These are phyloP conservation scores for Macaca mulatta DNA, from an alignment of 2,113 vertebrate species.

Conservation along the genomic window DNA sequence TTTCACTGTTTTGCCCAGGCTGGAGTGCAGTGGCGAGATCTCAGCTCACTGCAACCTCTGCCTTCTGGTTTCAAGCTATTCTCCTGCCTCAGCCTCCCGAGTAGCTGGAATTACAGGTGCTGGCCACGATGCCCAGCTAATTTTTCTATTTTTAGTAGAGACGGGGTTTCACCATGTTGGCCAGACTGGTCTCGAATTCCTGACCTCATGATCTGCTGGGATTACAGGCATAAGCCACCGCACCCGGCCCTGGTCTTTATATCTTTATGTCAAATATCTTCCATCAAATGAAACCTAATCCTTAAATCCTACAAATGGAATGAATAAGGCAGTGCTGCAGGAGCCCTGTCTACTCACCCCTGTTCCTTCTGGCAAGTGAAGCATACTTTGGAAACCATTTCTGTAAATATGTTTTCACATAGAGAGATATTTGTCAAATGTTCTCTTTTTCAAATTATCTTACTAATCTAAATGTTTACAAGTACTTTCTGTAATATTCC, in stretches of 20 bases:
- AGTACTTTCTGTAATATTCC: background rate
- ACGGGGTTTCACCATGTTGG: no score
- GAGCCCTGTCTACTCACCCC: background rate
- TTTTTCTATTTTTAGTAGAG: no score
- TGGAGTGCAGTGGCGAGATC: no score
- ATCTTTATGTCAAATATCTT: slow-evolving; percentile 16
- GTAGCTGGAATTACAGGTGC: no score
- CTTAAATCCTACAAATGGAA: background rate
- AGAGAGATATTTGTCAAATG: background rate
- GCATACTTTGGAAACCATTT: background rate
- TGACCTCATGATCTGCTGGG: no score
- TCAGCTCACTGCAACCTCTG: no score
- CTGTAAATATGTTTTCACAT: background rate
- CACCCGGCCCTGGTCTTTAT: background rate
- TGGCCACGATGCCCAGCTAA: no score
- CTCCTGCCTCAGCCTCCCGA: no score
- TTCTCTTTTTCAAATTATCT: background rate
- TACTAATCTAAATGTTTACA: background rate
- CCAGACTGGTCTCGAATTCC: no score
- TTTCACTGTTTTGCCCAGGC: no score
- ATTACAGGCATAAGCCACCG: no score
- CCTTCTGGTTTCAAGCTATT: no score
- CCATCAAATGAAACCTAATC: background rate
- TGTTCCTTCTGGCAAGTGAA: background rate
- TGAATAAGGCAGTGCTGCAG: background rate